phyloP scores from a whole-genome alignment of 2,797 vertebrate genomes.

The Muraenolepis orangiensis region DNA sequence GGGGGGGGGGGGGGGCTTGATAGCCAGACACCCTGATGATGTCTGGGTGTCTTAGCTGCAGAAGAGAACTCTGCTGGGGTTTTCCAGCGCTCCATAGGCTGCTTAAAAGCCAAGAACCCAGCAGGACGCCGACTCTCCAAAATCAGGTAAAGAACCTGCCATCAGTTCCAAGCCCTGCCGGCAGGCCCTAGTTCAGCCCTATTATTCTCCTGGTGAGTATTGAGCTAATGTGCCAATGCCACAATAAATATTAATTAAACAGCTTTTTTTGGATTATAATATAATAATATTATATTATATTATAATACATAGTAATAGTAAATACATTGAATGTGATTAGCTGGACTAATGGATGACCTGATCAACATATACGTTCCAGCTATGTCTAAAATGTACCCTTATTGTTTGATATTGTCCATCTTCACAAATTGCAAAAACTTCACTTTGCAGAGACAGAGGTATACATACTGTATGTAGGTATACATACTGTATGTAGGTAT shows the following conservation, averaged over 20 bases:
- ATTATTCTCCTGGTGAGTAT: too few relatives aligned
- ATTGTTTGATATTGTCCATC: not conserved
- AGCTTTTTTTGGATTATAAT: too few relatives aligned
- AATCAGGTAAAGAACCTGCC: slow-evolving; percentile 73
- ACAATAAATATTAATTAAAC: slow-evolving; percentile 1
- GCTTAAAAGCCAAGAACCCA: slow-evolving; percentile 54
- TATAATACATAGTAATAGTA: not conserved
- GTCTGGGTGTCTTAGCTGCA: slow-evolving; percentile 78
- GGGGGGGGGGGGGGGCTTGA: slow-evolving; percentile 89
- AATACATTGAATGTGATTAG: not conserved
- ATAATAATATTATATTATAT: too few relatives aligned
- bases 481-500: too few relatives aligned
- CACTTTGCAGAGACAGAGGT: not conserved
- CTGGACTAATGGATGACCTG: not conserved
- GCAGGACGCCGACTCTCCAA: slow-evolving; percentile 65
- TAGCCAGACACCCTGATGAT: slow-evolving; percentile 90
- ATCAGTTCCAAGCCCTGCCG: slow-evolving; percentile 47
- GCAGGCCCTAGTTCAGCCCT: slow-evolving; percentile 50
- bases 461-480: too few relatives aligned
- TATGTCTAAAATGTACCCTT: not conserved
- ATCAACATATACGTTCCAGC: not conserved
- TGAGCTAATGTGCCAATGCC: not conserved
- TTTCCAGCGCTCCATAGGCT: slow-evolving; percentile 64
- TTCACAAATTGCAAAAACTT: not conserved
- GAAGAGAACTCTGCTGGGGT: slow-evolving; percentile 74